phyloP scores from a whole-genome alignment of 2,888 invertebrate species.

The Clanis bilineata region DNA sequence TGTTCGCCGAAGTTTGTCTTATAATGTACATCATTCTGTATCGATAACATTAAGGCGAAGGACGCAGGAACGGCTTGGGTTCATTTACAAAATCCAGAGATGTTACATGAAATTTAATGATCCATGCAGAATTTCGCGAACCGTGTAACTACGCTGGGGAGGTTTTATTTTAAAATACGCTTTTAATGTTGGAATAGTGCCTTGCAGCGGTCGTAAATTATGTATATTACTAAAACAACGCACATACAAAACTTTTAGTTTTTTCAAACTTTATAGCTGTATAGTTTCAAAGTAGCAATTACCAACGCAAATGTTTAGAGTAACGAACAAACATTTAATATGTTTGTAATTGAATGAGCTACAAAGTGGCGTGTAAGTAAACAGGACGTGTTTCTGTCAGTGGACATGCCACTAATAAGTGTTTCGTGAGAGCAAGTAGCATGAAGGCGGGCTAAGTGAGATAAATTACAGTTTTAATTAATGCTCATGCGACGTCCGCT shows the following conservation, averaged over 20 bases:
- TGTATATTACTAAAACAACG: not conserved
- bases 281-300: not conserved
- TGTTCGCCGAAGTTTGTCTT: slow-evolving; percentile 40
- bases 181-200: slow-evolving; percentile 19
- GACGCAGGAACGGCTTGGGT: slow-evolving; percentile 26
- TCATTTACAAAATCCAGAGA: slow-evolving; percentile 34
- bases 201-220: not conserved
- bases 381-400: slow-evolving; percentile 27
- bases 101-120: slow-evolving; percentile 36
- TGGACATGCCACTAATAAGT: slow-evolving; percentile 29
- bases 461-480: slow-evolving; percentile 61
- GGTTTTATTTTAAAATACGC: slow-evolving; percentile 21
- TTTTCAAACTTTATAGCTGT: not conserved
- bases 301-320: not conserved
- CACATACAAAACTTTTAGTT: too few species aligned
- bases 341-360: not conserved
- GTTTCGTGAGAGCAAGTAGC: slow-evolving; percentile 34
- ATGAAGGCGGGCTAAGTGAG: slow-evolving; percentile 44
- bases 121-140: slow-evolving; percentile 31
- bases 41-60: slow-evolving; percentile 28
- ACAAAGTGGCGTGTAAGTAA: slow-evolving; percentile 20
- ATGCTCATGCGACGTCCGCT: slow-evolving; percentile 39
- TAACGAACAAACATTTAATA: not conserved
- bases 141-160: slow-evolving; percentile 23
- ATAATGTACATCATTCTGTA: slow-evolving; percentile 38